Percentiles rank a stretch among this genome's conserved stretches.
phyloP scores from a whole-genome alignment of 2,888 invertebrate genomes.

The Hemithea aestivaria region DNA sequence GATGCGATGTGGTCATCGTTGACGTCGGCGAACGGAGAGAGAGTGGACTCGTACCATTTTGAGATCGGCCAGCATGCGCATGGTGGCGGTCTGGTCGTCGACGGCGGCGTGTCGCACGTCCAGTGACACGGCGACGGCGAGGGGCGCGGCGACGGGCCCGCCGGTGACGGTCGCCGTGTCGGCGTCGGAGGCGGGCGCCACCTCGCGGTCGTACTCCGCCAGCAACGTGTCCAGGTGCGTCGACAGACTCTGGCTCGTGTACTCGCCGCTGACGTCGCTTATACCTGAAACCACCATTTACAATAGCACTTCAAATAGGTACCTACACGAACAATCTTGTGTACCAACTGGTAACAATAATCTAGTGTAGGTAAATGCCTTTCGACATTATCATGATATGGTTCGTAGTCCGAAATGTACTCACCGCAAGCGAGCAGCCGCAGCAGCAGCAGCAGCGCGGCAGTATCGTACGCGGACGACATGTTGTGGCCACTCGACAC shows the following conservation, averaged over 20 bases:
- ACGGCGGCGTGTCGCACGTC: slow-evolving; percentile 82
- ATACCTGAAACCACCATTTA: too few species aligned
- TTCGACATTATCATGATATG: too few species aligned
- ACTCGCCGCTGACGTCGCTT: slow-evolving; percentile 4
- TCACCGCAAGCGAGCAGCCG: slow-evolving; percentile 33
- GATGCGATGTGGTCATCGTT: too few species aligned
- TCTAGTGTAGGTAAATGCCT: too few species aligned
- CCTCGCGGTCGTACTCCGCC: slow-evolving; percentile 64
- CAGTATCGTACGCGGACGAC: slow-evolving; percentile 35
- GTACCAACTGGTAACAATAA: too few species aligned
- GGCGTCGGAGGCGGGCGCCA: slow-evolving; percentile 48
- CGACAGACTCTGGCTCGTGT: slow-evolving; percentile 44
- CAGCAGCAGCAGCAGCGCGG: slow-evolving; percentile 32
- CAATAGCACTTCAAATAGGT: too few species aligned
- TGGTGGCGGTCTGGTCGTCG: slow-evolving; percentile 80
- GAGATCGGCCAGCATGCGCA: slow-evolving; percentile 67
- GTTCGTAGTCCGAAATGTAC: slow-evolving; percentile 13
- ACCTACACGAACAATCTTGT: too few species aligned
- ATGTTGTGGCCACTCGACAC: slow-evolving; percentile 35
- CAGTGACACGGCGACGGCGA: slow-evolving; percentile 74
- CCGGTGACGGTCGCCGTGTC: slow-evolving; percentile 84
- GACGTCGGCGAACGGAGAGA: too few species aligned
- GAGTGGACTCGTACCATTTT: too few species aligned
- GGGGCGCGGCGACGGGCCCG: slow-evolving; percentile 65
- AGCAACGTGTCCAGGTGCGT: slow-evolving; percentile 56